phyloP scores from a whole-genome alignment of 2,113 vertebrate genomes.

The Engystomops pustulosus region DNA sequence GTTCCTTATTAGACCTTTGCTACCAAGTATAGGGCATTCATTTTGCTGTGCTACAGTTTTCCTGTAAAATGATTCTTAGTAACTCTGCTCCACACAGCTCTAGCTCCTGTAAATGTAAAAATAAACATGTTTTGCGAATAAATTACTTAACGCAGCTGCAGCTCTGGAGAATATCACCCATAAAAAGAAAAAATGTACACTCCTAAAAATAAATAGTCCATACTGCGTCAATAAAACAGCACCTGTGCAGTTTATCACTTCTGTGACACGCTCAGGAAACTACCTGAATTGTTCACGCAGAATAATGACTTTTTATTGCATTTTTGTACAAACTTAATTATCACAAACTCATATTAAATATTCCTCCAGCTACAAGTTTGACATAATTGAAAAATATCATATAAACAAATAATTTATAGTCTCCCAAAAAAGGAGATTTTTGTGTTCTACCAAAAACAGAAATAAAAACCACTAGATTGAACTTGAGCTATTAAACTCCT shows the following conservation, averaged over 20 bases:
- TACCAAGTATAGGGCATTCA: neutral
- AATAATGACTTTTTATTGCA: neutral
- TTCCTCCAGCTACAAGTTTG: neutral
- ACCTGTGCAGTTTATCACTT: slow-evolving; percentile 19
- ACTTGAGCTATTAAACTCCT: neutral
- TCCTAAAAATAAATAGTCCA: slow-evolving; percentile 46
- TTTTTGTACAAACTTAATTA: neutral
- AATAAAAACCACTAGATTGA: neutral
- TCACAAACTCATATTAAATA: neutral
- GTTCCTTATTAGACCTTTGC: slow-evolving; percentile 6
- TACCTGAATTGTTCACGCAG: neutral
- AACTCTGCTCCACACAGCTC: neutral
- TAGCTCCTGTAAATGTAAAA: slow-evolving; percentile 16
- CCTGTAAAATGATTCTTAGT: neutral
- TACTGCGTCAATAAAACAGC: slow-evolving; percentile 18
- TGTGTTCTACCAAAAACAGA: neutral
- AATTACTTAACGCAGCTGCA: slow-evolving; percentile 24
- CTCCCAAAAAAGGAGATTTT: neutral
- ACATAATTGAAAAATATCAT: neutral
- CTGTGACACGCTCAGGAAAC: slow-evolving; percentile 11
- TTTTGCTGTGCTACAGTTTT: neutral
- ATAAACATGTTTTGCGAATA: slow-evolving; percentile 42
- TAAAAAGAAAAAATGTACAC: slow-evolving; percentile 14
- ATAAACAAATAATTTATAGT: neutral
- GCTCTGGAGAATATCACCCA: slow-evolving; percentile 32